Evolutionary conservation across 2,888 invertebrate species (phyloP).

Genomic region (Atethmia centrago): DNA sequence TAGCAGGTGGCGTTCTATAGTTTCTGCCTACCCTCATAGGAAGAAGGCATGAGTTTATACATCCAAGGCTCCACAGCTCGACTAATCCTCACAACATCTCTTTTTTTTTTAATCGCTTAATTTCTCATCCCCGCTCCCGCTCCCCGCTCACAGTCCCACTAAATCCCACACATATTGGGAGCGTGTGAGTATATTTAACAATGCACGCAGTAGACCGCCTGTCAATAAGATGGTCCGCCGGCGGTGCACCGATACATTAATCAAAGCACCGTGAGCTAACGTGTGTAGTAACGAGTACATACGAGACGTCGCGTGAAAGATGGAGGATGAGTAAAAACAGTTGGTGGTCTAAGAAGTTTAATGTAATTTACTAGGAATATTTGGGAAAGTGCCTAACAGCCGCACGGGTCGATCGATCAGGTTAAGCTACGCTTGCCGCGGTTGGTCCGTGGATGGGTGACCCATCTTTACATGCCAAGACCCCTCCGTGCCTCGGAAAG

Average conservation of each 20-base stretch:
- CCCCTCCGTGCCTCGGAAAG: too few relatives aligned
- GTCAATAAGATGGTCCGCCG: slow-evolving; percentile 65
- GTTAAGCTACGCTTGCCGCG: too few relatives aligned
- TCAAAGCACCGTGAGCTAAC: slow-evolving; percentile 62
- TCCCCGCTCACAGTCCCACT: slow-evolving; percentile 18
- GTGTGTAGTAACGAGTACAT: slow-evolving; percentile 34
- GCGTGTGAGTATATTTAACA: slow-evolving; percentile 67
- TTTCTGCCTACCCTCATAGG: too few relatives aligned
- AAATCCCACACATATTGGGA: slow-evolving; percentile 46
- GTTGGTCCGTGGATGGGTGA: too few relatives aligned
- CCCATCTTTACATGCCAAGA: too few relatives aligned
- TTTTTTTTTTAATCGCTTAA: not conserved
- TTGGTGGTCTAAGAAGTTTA: not conserved
- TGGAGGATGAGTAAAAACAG: slow-evolving; percentile 30
- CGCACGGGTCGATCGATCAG: too few relatives aligned
- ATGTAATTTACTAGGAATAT: slow-evolving; percentile 13
- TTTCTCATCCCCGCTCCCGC: not conserved
- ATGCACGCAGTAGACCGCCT: slow-evolving; percentile 65
- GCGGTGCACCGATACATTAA: slow-evolving; percentile 66
- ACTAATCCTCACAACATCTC: not conserved
- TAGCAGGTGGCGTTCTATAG: too few relatives aligned
- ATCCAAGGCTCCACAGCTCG: too few relatives aligned
- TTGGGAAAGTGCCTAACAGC: too few relatives aligned
- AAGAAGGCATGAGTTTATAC: too few relatives aligned
- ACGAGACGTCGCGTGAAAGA: slow-evolving; percentile 57